phyloP scores from a whole-genome alignment of 1,140 invertebrate genomes.

The Trichogramma pretiosum region DNA sequence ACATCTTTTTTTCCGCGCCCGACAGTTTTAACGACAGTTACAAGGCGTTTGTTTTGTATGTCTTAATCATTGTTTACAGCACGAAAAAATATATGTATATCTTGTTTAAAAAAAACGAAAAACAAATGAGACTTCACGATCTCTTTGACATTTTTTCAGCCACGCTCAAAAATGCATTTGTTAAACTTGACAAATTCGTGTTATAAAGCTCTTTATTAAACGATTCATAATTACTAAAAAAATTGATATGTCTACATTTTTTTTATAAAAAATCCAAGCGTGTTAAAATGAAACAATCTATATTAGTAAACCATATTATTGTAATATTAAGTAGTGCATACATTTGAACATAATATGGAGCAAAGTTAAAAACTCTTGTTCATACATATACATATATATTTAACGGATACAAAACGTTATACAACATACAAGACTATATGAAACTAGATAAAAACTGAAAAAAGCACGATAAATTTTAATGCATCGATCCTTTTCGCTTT shows the following conservation, averaged over 20 bases:
- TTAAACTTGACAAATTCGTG: conserved; percentile 17
- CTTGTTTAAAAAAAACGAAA: conserved; percentile 14
- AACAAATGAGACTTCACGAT: too few relatives aligned
- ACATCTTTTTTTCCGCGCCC: conserved; percentile 3
- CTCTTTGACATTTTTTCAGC: too few relatives aligned
- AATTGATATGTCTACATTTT: conserved; percentile 20
- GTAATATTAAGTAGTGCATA: too few relatives aligned
- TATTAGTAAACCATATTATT: too few relatives aligned
- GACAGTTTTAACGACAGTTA: conserved; percentile 9
- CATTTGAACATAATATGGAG: not conserved
- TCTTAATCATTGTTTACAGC: conserved; percentile 17
- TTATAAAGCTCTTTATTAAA: conserved; percentile 20
- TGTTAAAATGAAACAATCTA: conserved; percentile 8
- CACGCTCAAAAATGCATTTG: conserved; percentile 14
- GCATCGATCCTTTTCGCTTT: conserved; percentile 15
- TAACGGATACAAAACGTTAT: conserved; percentile 9
- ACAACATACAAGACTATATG: conserved; percentile 7
- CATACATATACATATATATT: not conserved
- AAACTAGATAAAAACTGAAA: conserved; percentile 3
- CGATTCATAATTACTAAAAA: conserved; percentile 22
- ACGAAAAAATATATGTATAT: conserved; percentile 18
- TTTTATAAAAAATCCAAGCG: conserved; percentile 3
- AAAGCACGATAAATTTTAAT: conserved; percentile 1
- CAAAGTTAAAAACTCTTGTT: too few relatives aligned
- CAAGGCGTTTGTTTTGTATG: conserved; percentile 14